phyloP scores from a whole-genome alignment of 2,888 invertebrate species.

The Timema cristinae region DNA sequence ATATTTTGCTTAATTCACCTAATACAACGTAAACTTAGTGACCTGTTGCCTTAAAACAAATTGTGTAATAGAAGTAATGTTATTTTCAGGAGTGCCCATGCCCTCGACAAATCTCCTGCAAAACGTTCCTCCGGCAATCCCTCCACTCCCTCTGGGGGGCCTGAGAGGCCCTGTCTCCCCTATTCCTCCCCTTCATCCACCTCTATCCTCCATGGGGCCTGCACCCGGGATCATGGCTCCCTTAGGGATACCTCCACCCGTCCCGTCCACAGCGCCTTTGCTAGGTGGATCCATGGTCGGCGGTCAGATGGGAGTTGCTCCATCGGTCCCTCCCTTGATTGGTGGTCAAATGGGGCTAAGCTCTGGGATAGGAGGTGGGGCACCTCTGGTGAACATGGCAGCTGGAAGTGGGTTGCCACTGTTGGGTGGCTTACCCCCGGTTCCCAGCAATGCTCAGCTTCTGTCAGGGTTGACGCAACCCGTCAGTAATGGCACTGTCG shows the following conservation, averaged over 20 bases:
- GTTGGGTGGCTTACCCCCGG: conserved; percentile 7
- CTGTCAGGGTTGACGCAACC: conserved; percentile 11
- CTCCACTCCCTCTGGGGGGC: conserved; percentile 31
- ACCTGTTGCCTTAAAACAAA: too few species aligned
- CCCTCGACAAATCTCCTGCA: conserved; percentile 21
- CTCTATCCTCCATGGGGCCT: too few species aligned
- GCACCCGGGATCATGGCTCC: conserved; percentile 14
- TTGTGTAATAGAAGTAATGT: too few species aligned
- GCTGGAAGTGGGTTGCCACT: conserved; percentile 29
- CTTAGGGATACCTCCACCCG: conserved; percentile 25
- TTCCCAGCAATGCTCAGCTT: conserved; percentile 1
- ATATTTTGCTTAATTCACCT: too few species aligned
- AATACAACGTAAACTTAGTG: too few species aligned
- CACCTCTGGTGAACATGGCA: too few species aligned
- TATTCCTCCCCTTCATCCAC: too few species aligned
- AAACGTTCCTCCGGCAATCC: conserved; percentile 28
- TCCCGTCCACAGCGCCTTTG: conserved; percentile 17
- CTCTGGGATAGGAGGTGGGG: too few species aligned
- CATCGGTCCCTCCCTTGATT: conserved; percentile 27
- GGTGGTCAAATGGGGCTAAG: conserved; percentile 11
- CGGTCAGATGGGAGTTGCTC: conserved; percentile 11
- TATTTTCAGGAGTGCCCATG: not conserved
- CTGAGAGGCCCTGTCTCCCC: conserved; percentile 16
- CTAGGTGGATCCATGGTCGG: not conserved
- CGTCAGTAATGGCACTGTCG: conserved; percentile 21